phyloP scores from a whole-genome alignment of 2,797 vertebrate genomes.

The Scomberomorus guttatus region DNA sequence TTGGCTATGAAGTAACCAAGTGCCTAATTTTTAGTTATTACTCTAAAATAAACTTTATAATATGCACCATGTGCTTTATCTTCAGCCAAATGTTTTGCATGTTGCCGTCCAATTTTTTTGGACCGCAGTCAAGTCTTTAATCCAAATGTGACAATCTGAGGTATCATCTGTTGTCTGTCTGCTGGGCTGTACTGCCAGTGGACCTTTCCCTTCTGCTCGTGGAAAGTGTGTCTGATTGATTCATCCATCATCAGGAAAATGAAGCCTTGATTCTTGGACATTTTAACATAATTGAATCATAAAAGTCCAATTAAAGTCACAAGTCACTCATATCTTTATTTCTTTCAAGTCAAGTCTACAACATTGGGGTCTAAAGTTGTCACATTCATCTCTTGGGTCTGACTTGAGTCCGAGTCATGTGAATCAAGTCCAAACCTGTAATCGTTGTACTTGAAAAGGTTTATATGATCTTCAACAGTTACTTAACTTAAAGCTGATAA shows the following conservation, averaged over 20 bases:
- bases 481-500: neutral
- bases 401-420: neutral
- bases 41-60: too few species aligned
- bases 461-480: too few species aligned
- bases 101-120: neutral
- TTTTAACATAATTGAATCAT: neutral
- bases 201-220: neutral
- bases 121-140: too few species aligned
- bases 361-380: neutral
- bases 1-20: too few species aligned
- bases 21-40: too few species aligned
- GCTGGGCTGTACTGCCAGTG: neutral
- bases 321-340: neutral
- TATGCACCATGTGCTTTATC: too few species aligned
- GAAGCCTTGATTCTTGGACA: neutral
- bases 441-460: too few species aligned
- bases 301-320: neutral
- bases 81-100: too few species aligned
- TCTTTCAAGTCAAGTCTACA: neutral
- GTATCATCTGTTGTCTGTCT: neutral
- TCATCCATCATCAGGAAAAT: conserved; percentile 2
- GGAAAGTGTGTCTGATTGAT: neutral
- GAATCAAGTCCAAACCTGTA: neutral
- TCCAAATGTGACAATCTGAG: too few species aligned
- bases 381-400: neutral